These are phyloP conservation scores for Rallus limicola DNA, from an alignment of 2,113 vertebrate species.

Conservation along the genomic window DNA sequence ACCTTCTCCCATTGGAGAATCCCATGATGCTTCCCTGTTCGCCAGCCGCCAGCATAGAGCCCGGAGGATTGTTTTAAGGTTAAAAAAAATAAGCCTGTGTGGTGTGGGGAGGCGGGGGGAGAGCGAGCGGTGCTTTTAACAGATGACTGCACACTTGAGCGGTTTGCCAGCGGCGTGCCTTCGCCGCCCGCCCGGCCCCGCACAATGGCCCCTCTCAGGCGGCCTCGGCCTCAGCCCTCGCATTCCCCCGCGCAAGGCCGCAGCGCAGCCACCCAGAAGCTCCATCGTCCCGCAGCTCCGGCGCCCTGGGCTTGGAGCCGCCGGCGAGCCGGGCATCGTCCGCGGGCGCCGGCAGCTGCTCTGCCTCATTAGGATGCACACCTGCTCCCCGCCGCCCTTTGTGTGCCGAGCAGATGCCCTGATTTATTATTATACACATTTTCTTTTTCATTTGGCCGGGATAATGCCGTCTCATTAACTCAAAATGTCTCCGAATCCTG, in stretches of 20 bases:
- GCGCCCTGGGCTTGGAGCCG: background rate
- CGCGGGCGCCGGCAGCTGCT: constrained; percentile 82
- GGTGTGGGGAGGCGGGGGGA: background rate
- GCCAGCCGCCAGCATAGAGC: constrained; percentile 22
- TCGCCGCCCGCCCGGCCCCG: constrained; percentile 19
- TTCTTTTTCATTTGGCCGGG: constrained; percentile 64
- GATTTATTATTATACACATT: constrained; percentile 77
- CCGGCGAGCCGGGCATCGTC: constrained; percentile 34
- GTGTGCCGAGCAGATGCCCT: constrained; percentile 78
- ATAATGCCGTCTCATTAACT: constrained; percentile 54
- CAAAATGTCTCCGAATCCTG: constrained; percentile 46
- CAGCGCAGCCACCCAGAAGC: constrained; percentile 66
- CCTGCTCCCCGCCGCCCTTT: constrained; percentile 88
- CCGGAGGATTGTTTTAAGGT: constrained; percentile 12
- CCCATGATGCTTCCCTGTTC: background rate
- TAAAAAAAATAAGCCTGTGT: background rate
- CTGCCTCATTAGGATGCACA: constrained; percentile 88
- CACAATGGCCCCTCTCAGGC: constrained; percentile 85
- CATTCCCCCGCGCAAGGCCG: constrained; percentile 46
- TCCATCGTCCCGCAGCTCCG: background rate
- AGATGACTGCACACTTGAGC: constrained; percentile 73
- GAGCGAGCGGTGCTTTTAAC: constrained; percentile 56
- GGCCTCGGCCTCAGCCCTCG: background rate
- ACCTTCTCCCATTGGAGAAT: background rate
- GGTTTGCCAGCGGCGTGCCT: constrained; percentile 55